These are phyloP conservation scores for Tipula lateralis DNA, from an alignment of 2,888 invertebrate genomes.

Conservation along the genomic window DNA sequence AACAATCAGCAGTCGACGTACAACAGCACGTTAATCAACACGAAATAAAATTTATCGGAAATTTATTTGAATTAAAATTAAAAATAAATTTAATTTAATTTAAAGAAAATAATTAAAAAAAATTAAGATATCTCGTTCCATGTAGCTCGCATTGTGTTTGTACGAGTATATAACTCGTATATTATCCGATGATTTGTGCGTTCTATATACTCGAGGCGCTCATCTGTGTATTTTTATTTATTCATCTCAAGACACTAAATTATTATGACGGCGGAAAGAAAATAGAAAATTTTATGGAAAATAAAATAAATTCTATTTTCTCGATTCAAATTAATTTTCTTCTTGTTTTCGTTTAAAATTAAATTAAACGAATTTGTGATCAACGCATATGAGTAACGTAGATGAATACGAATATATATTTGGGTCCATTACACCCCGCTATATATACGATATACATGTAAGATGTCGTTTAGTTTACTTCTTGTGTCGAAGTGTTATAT, in stretches of 20 bases:
- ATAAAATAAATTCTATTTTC: not conserved
- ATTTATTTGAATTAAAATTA: not conserved
- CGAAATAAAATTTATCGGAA: not conserved
- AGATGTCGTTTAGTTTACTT: not conserved
- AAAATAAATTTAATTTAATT: not conserved
- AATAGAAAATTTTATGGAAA: not conserved
- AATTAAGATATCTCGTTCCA: not conserved
- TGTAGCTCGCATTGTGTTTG: too few species aligned
- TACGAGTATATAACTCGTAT: not conserved
- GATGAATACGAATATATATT: not conserved
- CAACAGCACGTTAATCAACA: not conserved
- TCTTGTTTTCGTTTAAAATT: not conserved
- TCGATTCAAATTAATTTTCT: not conserved
- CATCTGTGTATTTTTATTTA: not conserved
- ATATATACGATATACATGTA: not conserved
- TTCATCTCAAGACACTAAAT: not conserved
- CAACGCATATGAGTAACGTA: not conserved
- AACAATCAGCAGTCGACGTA: too few species aligned
- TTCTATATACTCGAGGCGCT: not conserved
- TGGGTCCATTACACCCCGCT: not conserved
- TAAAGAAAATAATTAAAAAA: not conserved
- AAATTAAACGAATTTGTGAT: not conserved
- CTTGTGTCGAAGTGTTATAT: not conserved
- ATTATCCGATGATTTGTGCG: not conserved
- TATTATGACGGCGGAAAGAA: not conserved